Conservation (phyloP, 2,113 vertebrate species). For the Muntiacus reevesi region DNA sequence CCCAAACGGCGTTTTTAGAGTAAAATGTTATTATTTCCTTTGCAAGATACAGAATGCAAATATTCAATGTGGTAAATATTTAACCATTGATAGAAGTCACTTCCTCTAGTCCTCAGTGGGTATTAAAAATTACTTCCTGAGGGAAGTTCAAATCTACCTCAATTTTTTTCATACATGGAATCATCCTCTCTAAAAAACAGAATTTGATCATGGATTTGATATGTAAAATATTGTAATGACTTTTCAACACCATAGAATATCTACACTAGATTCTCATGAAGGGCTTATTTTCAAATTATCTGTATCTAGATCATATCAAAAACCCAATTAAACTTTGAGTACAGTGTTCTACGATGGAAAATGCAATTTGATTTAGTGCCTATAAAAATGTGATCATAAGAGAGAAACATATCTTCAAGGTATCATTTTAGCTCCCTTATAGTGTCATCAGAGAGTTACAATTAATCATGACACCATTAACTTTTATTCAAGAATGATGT, state of each 20-base stretch:
- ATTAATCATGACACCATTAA: not conserved
- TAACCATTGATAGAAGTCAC: not conserved
- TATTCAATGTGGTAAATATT: not conserved
- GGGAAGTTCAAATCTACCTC: not conserved
- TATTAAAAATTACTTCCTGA: not conserved
- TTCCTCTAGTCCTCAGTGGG: not conserved
- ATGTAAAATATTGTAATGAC: not conserved
- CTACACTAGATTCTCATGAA: not conserved
- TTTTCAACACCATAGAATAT: not conserved
- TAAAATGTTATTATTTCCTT: not conserved
- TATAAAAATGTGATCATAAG: constrained; percentile 13
- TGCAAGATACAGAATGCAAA: not conserved
- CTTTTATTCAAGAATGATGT: not conserved
- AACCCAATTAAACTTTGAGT: constrained; percentile 37
- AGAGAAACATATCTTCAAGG: not conserved
- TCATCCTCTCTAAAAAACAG: not conserved
- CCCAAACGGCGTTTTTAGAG: not conserved
- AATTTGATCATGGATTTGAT: not conserved
- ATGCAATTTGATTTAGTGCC: constrained; percentile 24
- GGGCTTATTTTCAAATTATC: not conserved
- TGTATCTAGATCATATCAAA: not conserved
- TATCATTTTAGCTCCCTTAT: not conserved
- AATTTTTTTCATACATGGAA: not conserved
- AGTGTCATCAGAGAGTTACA: not conserved
- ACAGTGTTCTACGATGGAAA: constrained; percentile 33